These are phyloP conservation scores for Oreochromis aureus DNA, from an alignment of 2,113 vertebrate genomes.

Conservation along the genomic window DNA sequence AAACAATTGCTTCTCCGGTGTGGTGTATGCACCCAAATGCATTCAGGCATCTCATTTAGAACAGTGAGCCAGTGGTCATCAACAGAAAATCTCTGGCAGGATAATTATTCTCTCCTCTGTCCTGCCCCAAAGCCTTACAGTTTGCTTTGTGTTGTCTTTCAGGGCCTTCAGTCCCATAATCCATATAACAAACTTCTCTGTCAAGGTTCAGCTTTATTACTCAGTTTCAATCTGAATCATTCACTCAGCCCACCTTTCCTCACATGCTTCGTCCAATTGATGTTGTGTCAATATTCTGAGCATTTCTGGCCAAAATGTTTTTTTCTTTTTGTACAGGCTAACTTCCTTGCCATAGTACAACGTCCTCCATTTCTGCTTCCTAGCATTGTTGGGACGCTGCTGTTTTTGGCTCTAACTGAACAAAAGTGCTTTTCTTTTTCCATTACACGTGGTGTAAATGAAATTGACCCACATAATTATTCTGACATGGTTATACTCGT, in stretches of 20 bases:
- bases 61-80: no score
- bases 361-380: neutral
- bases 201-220: neutral
- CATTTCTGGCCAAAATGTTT: neutral
- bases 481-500: neutral
- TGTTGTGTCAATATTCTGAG: neutral
- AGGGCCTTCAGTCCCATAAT: neutral
- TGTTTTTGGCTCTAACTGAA: neutral
- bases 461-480: neutral
- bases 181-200: neutral
- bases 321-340: neutral
- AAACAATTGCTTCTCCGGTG: neutral
- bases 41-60: no score
- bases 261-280: neutral
- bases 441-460: neutral
- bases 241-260: neutral
- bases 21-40: no score
- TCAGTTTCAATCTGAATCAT: neutral
- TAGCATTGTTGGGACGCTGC: neutral
- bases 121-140: neutral
- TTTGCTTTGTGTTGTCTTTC: neutral
- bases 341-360: neutral
- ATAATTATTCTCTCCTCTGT: neutral
- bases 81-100: neutral
- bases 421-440: neutral